Evolutionary conservation across 2,888 invertebrate genomes (phyloP).

Genomic region (Alloscopus bannaensis): DNA sequence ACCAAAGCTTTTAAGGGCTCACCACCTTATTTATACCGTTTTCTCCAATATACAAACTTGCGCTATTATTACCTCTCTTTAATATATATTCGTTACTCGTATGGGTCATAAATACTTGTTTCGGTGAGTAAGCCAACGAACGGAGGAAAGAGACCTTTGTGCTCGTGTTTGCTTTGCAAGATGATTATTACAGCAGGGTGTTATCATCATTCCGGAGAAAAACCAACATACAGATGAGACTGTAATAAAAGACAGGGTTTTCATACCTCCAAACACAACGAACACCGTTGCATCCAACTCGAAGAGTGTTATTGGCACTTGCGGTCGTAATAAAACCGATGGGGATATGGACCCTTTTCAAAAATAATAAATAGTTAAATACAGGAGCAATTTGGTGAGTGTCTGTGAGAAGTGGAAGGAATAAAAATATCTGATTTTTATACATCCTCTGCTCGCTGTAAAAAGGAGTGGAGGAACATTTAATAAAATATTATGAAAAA

Average conservation of each 20-base stretch:
- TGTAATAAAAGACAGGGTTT: conserved; percentile 26
- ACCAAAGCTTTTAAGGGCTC: too few relatives aligned
- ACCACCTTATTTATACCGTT: too few relatives aligned
- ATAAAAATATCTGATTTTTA: too few relatives aligned
- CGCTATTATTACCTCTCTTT: too few relatives aligned
- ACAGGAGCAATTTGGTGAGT: background rate
- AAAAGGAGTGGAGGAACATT: too few relatives aligned
- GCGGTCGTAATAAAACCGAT: conserved; percentile 46
- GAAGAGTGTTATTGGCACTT: conserved; percentile 39
- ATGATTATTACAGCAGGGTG: conserved; percentile 66
- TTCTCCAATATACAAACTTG: too few relatives aligned
- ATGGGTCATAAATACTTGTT: conserved; percentile 24
- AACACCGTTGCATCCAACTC: too few relatives aligned
- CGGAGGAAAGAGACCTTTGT: conserved; percentile 30
- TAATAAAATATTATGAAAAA: too few relatives aligned
- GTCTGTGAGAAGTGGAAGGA: background rate
- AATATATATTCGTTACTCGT: background rate
- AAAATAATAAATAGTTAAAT: background rate
- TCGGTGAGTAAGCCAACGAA: too few relatives aligned
- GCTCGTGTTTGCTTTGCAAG: conserved; percentile 29
- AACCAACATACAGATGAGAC: conserved; percentile 66
- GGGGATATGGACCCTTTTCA: too few relatives aligned
- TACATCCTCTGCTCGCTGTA: too few relatives aligned
- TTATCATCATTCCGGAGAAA: conserved; percentile 57
- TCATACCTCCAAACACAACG: conserved; percentile 44